phyloP scores from a whole-genome alignment of 2,888 invertebrate species.

The Caenorhabditis uteleia region DNA sequence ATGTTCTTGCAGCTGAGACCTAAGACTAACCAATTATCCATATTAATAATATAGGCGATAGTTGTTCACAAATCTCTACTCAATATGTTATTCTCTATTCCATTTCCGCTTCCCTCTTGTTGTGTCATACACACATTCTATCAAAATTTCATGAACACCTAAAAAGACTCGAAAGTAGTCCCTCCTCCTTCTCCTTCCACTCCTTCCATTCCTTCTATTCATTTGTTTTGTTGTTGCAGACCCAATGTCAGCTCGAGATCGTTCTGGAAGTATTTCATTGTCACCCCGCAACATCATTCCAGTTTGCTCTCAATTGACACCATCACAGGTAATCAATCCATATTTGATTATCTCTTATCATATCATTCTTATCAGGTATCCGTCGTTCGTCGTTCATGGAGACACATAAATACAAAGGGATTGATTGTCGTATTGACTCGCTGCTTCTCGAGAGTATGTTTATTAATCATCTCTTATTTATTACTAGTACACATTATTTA shows the following conservation, averaged over 20 bases:
- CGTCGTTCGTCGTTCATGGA: conserved; percentile 61
- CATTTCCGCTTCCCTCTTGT: neutral
- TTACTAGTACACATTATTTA: neutral
- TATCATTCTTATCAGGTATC: conserved; percentile 29
- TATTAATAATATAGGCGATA: too few species aligned
- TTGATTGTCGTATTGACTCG: conserved; percentile 55
- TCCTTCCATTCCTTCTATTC: too few species aligned
- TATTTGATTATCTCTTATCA: neutral
- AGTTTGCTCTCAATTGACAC: conserved; percentile 50
- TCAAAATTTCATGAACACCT: conserved; percentile 3
- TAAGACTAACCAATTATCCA: too few species aligned
- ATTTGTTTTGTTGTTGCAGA: conserved; percentile 9
- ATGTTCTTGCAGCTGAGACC: too few species aligned
- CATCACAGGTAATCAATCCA: conserved; percentile 43
- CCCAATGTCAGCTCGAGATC: conserved; percentile 40
- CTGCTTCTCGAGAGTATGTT: conserved; percentile 59
- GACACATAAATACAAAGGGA: conserved; percentile 67
- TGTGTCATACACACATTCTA: neutral
- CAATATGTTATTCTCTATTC: too few species aligned
- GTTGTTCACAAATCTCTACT: too few species aligned
- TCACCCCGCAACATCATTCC: conserved; percentile 40
- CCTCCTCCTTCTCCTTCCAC: neutral
- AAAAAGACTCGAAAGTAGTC: too few species aligned
- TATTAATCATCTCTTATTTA: neutral
- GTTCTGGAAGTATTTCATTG: conserved; percentile 40